phyloP scores from a whole-genome alignment of 2,113 vertebrate species.

The Lucifuga dentata region DNA sequence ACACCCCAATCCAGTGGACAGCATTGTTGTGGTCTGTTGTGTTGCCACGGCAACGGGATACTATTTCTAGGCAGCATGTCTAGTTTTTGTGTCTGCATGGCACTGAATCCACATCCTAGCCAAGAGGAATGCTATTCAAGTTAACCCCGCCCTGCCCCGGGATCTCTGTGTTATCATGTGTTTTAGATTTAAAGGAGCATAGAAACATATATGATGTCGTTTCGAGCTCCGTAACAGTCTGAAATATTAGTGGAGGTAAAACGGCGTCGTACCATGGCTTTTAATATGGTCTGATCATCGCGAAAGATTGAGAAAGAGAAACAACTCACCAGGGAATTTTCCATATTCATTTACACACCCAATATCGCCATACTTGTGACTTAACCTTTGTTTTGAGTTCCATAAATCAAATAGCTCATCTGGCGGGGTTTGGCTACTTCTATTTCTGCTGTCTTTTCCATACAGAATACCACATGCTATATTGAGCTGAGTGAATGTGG shows the following conservation, averaged over 20 bases:
- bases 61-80: conserved; percentile 61
- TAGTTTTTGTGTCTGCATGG: conserved; percentile 62
- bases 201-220: conserved; percentile 43
- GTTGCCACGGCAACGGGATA: conserved; percentile 58
- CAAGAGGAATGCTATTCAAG: conserved; percentile 45
- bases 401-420: conserved; percentile 47
- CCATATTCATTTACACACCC: not conserved
- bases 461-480: conserved; percentile 69
- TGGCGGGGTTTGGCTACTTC: conserved; percentile 47
- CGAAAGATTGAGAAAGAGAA: too few species aligned
- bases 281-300: too few species aligned
- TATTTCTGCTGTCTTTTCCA: conserved; percentile 74
- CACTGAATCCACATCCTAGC: conserved; percentile 43
- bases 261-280: too few species aligned
- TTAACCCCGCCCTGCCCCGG: conserved; percentile 9
- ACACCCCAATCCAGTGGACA: conserved; percentile 22
- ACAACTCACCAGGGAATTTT: conserved; percentile 5
- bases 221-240: conserved; percentile 15
- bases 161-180: conserved; percentile 59
- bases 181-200: conserved; percentile 62
- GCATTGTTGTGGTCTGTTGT: conserved; percentile 60
- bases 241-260: conserved; percentile 33
- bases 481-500: conserved; percentile 68
- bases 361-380: conserved; percentile 15
- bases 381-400: conserved; percentile 54